Conservation (phyloP, 1,140 invertebrate species). For the Eulimnadia texana region DNA sequence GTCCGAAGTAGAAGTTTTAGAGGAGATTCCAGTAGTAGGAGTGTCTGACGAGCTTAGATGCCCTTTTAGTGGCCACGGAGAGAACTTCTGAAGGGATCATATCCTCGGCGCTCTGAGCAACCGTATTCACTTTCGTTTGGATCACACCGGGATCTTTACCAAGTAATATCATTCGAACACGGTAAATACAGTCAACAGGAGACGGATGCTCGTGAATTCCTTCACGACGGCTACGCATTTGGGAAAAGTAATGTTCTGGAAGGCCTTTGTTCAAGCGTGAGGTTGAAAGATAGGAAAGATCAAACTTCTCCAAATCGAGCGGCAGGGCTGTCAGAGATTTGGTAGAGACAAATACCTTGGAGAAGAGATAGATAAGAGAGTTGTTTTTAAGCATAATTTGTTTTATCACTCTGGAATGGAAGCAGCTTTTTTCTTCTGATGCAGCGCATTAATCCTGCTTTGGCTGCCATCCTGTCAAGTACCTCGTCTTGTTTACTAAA, state of each 20-base stretch:
- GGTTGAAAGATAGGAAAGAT: too few relatives aligned
- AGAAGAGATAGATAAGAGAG: too few relatives aligned
- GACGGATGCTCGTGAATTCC: neutral
- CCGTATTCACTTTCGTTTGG: neutral
- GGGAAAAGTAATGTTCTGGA: neutral
- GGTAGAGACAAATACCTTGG: too few relatives aligned
- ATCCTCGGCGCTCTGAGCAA: neutral
- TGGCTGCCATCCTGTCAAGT: neutral
- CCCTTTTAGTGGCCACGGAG: neutral
- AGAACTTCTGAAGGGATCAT: neutral
- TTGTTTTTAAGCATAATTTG: neutral
- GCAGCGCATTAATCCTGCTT: neutral
- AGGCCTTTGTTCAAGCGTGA: neutral
- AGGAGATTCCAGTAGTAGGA: too few relatives aligned
- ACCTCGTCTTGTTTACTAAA: neutral
- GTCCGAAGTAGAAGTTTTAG: neutral
- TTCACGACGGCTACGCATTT: neutral
- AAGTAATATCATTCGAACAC: neutral
- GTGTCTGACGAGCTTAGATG: too few relatives aligned
- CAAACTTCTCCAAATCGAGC: too few relatives aligned
- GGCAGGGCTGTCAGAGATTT: too few relatives aligned
- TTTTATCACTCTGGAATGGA: neutral
- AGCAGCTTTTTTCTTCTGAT: neutral
- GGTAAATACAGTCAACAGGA: neutral
- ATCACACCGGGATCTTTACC: neutral